phyloP scores from a whole-genome alignment of 2,797 vertebrate species.

The Sebastes steindachneri region DNA sequence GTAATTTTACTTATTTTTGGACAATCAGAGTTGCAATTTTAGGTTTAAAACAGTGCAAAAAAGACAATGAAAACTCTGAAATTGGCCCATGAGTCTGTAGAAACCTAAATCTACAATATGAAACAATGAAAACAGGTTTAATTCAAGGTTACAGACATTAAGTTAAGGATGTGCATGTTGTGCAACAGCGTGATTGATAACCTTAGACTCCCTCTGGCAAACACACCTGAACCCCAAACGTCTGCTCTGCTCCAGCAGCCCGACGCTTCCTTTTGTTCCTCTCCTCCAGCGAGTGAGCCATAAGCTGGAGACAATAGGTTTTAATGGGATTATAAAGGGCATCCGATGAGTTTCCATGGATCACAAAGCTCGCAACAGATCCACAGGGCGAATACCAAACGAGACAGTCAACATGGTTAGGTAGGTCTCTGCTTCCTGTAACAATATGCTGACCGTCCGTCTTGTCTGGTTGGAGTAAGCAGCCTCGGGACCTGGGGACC shows the following conservation, averaged over 20 bases:
- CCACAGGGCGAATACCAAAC: constrained; percentile 25
- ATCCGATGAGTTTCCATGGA: constrained; percentile 65
- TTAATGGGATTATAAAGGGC: constrained; percentile 80
- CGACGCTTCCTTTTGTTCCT: constrained; percentile 25
- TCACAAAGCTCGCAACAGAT: constrained; percentile 60
- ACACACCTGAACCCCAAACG: constrained; percentile 40
- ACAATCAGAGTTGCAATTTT: background rate
- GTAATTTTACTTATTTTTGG: background rate
- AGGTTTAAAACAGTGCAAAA: background rate
- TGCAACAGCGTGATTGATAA: constrained; percentile 24
- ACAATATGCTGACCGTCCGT: constrained; percentile 43
- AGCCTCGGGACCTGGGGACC: constrained; percentile 49
- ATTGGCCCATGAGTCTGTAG: background rate
- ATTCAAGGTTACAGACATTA: background rate
- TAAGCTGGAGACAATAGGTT: constrained; percentile 71
- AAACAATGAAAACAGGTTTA: background rate
- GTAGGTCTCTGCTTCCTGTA: constrained; percentile 44
- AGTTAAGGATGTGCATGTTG: background rate
- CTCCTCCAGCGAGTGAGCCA: constrained; percentile 34
- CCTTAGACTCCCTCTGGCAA: constrained; percentile 24
- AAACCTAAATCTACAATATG: background rate
- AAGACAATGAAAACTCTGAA: background rate
- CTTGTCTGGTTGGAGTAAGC: constrained; percentile 45
- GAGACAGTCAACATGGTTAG: constrained; percentile 50
- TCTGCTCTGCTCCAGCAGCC: constrained; percentile 28